Evolutionary conservation across 2,113 vertebrate species (phyloP).

Genomic region (Promerops cafer): DNA sequence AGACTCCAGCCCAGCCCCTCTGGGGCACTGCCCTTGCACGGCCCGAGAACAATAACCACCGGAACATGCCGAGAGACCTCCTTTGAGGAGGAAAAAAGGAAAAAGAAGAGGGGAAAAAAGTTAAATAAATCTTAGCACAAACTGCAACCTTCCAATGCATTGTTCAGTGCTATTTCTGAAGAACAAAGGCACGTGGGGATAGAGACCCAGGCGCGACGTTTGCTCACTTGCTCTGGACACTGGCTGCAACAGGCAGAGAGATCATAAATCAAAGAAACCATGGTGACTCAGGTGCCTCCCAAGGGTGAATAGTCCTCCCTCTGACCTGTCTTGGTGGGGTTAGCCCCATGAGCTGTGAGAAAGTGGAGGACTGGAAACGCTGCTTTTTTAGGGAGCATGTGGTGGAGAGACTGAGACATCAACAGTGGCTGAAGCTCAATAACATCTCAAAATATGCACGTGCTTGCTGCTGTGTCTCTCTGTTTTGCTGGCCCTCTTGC

Average conservation of each 20-base stretch:
- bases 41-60: not conserved
- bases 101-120: not conserved
- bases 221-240: not conserved
- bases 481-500: not conserved
- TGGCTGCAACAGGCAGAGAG: fast-evolving
- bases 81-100: not conserved
- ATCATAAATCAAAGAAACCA: no score
- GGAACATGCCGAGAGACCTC: not conserved
- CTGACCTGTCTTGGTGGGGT: not conserved
- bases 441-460: not conserved
- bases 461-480: not conserved
- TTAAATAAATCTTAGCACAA: not conserved
- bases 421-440: not conserved
- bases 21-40: not conserved
- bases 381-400: not conserved
- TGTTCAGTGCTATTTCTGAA: fast-evolving
- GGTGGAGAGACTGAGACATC: not conserved
- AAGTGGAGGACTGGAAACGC: not conserved
- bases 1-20: constrained; percentile 2
- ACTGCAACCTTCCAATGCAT: fast-evolving
- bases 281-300: fast-evolving
- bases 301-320: fast-evolving
- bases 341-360: not conserved
- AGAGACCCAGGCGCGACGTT: fast-evolving
- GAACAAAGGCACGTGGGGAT: not conserved